Evolutionary conservation across 1,140 invertebrate species (phyloP).

Genomic region (Eulimnadia texana): DNA sequence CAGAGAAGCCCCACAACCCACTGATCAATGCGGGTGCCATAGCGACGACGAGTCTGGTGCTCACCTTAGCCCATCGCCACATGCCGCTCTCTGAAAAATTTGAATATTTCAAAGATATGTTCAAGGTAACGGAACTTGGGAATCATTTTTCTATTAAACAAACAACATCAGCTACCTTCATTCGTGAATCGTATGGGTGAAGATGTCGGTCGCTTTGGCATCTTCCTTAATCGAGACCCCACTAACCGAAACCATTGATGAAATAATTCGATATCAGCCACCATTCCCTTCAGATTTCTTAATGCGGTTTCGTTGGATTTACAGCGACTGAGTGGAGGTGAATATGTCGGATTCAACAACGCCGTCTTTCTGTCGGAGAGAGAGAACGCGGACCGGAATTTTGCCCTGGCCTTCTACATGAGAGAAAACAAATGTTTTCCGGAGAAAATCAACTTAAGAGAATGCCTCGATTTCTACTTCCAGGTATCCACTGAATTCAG

Average conservation of each 20-base stretch:
- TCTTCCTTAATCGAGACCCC: too few species aligned
- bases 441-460: slow-evolving; percentile 71
- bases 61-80: slow-evolving; percentile 64
- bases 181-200: too few species aligned
- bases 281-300: not conserved
- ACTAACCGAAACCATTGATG: not conserved
- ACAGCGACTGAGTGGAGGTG: slow-evolving; percentile 69
- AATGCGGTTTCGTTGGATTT: too few species aligned
- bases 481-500: slow-evolving; percentile 55
- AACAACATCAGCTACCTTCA: too few species aligned
- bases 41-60: slow-evolving; percentile 65
- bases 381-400: slow-evolving; percentile 92
- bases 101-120: slow-evolving; percentile 62
- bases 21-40: slow-evolving; percentile 46
- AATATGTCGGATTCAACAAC: slow-evolving; percentile 90
- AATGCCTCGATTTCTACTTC: slow-evolving; percentile 95
- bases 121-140: slow-evolving; percentile 34
- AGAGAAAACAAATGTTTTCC: slow-evolving; percentile 89
- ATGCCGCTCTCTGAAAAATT: slow-evolving; percentile 79
- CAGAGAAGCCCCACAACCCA: slow-evolving; percentile 44
- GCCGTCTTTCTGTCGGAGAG: slow-evolving; percentile 88
- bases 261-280: too few species aligned
- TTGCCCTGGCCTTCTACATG: slow-evolving; percentile 95
- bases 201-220: too few species aligned
- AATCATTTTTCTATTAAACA: too few species aligned